Evolutionary conservation across 2,797 vertebrate species (phyloP).

Genomic region (Coregonus ussuriensis): DNA sequence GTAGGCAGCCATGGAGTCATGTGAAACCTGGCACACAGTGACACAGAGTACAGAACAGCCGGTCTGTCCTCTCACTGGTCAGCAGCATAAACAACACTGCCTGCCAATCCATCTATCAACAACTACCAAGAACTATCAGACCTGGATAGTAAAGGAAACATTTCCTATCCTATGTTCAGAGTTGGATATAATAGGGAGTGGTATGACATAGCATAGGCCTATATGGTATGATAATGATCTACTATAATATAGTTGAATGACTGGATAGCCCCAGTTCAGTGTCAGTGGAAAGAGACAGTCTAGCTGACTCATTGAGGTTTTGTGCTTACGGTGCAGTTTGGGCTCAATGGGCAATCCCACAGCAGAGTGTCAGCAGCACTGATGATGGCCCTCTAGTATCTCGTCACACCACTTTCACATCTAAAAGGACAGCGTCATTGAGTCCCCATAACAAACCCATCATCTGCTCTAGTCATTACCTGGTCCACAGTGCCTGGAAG

Average conservation of each 20-base stretch:
- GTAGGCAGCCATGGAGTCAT: slow-evolving; percentile 14
- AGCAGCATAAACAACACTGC: neutral
- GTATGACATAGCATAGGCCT: neutral
- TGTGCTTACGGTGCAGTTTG: slow-evolving; percentile 50
- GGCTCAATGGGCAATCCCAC: slow-evolving; percentile 33
- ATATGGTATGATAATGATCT: neutral
- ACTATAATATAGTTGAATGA: neutral
- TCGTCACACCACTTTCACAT: neutral
- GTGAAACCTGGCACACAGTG: slow-evolving; percentile 26
- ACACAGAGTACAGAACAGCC: neutral
- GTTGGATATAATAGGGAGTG: neutral
- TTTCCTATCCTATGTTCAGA: neutral
- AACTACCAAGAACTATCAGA: neutral
- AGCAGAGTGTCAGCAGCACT: slow-evolving; percentile 47
- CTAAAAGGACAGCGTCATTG: neutral
- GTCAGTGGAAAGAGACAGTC: slow-evolving; percentile 36
- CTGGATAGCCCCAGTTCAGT: neutral
- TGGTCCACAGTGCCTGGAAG: neutral
- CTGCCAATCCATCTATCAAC: neutral
- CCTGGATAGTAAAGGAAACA: neutral
- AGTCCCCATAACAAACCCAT: neutral
- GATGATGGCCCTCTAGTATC: slow-evolving; percentile 27
- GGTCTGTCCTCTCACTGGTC: neutral
- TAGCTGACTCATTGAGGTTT: slow-evolving; percentile 56
- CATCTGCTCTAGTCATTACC: too few relatives aligned